Conservation (phyloP, 2,113 vertebrate species). For the Pelodiscus sinensis region DNA sequence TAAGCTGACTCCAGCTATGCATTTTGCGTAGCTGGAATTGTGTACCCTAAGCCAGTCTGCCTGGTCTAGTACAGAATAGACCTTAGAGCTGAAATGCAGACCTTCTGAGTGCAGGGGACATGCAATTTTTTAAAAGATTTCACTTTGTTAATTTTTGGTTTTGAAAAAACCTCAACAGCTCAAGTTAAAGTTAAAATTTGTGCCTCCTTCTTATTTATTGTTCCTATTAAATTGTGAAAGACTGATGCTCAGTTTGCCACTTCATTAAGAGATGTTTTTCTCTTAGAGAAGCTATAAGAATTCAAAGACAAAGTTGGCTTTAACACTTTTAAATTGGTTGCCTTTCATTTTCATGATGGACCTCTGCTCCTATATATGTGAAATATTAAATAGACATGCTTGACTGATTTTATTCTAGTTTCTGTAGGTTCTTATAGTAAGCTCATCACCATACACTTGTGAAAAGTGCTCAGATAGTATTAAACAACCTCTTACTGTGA, state of each 20-base stretch:
- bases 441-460: background rate
- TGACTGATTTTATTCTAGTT: fast-evolving
- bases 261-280: fast-evolving
- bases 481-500: background rate
- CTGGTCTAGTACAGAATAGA: too few relatives aligned
- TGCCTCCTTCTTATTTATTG: background rate
- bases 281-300: background rate
- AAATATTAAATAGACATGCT: fast-evolving
- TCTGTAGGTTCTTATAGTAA: background rate
- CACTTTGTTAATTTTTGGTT: background rate
- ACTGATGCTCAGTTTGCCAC: background rate
- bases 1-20: too few relatives aligned
- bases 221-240: background rate
- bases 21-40: too few relatives aligned
- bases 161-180: too few relatives aligned
- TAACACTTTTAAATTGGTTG: background rate
- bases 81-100: background rate
- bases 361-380: background rate
- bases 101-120: background rate
- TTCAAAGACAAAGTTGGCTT: background rate
- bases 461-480: background rate
- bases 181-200: background rate
- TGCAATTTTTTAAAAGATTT: background rate
- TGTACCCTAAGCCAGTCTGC: too few relatives aligned
- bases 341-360: fast-evolving